A percentile compares a stretch with the other conserved stretches of the same genome.
These are phyloP conservation scores for Porites divaricata DNA, from an alignment of 92 coral and sea anemone species.

Conservation along the genomic window DNA sequence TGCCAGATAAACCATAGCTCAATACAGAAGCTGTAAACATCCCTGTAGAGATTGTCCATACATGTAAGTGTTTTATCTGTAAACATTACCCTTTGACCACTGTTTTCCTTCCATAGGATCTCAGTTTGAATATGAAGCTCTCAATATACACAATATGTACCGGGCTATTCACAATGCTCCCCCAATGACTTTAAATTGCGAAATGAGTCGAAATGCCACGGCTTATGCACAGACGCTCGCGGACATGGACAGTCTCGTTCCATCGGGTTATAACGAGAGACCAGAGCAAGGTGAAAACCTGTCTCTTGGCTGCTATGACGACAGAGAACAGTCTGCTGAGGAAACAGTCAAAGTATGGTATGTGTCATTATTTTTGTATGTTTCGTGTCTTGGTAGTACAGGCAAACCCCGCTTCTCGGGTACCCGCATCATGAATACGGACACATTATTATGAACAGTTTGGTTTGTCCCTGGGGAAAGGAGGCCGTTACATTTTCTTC, in stretches of 20 bases:
- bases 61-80: too few species aligned
- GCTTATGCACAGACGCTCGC: slow-evolving; percentile 82
- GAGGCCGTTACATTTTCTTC: too few species aligned
- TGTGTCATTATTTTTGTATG: not conserved
- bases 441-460: too few species aligned
- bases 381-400: too few species aligned
- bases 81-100: too few species aligned
- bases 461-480: too few species aligned
- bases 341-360: slow-evolving; percentile 78
- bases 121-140: slow-evolving; percentile 68
- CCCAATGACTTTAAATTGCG: slow-evolving; percentile 69
- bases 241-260: slow-evolving; percentile 76
- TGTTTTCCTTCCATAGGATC: slow-evolving; percentile 12
- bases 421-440: too few species aligned
- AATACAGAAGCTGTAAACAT: too few species aligned
- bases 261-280: slow-evolving; percentile 80
- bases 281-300: slow-evolving; percentile 89
- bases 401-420: too few species aligned
- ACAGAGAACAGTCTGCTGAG: slow-evolving; percentile 50
- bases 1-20: too few species aligned
- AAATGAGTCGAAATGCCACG: slow-evolving; percentile 69
- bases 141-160: slow-evolving; percentile 77
- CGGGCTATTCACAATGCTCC: slow-evolving; percentile 83
- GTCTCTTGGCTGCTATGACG: slow-evolving; percentile 63
- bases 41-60: too few species aligned